Evolutionary conservation across 2,888 invertebrate species (phyloP), one percentile per base, ranked within the genome.

Genomic region (Caenorhabditis sp.): DNA sequence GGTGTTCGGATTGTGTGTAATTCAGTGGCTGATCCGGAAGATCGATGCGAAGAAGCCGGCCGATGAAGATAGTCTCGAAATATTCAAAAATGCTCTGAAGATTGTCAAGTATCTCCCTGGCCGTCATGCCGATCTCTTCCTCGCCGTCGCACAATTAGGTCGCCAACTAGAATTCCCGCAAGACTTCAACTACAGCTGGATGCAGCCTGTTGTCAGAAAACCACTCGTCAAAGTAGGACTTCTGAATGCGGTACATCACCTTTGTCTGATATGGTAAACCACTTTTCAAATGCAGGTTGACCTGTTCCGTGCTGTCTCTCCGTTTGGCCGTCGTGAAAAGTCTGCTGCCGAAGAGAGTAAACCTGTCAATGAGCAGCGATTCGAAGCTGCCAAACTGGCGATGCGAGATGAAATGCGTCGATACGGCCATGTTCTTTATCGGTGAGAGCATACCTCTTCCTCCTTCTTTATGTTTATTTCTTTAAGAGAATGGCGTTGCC

Each of bases 401-500:
- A 43, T 65, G 30, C 15, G 26, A 13, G n/a, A 17, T 8, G 71
- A 77, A n/a, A 65, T 72, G 65, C 48, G 7, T 6, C 11, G 46
- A 22, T 77, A 50, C 24, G 35, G 20, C 3, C 76, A 72, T 43
- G 39, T 70, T 35, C 30, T 76, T 0, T 63, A 58, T 24, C 30
- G 75, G 74, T 74, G 26, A 53, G 20, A n/a, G n/a, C n/a, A n/a
- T n/a, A n/a, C n/a, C n/a, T n/a, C 11, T 37, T 56, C 30, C 8
- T n/a, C n/a, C n/a, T n/a, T n/a, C n/a, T n/a, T n/a, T n/a, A n/a
- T n/a, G n/a, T n/a, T n/a, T n/a, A n/a, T n/a, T n/a, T n/a, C n/a
- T 61, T 76, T 37, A 45, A 80, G 80, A 30, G 79, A 81, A 22
- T 81, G 81, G 81, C 53, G 81, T 0, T 59, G 55, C 30, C 61